Evolutionary conservation across 2,888 invertebrate genomes (phyloP), one percentile per base, ranked within the genome.

Genomic region (Parnassius orleans): DNA sequence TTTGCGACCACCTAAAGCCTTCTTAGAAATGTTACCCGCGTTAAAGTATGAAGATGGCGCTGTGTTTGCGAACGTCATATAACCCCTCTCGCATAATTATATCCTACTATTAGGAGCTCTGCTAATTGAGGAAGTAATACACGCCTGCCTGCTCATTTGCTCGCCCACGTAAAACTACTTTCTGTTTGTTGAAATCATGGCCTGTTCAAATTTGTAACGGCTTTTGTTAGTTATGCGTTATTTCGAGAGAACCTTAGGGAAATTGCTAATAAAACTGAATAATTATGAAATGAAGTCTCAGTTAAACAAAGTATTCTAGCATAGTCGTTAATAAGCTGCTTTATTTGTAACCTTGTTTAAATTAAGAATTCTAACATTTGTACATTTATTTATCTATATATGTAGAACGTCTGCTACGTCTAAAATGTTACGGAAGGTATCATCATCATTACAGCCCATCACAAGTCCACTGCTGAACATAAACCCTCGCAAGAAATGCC

Each of bases 1-100:
- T 90, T 90, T 90, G 89, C 84, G 89, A 88, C 90, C 90, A 90
- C 90, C 89, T 86, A 75, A 83, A 83, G 83, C 76, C 75, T 84
- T 85, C 85, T 82, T 78, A 80, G 83, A 80, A 81, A 63, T 67
- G 72, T 72, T 72, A 69, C 67, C 64, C 63, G 63, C 59, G 63
- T 60, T 59, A 67, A 60, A 67, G 65, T 66, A 64, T 65, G 62
- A 66, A 67, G 73, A 72, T 72, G 75, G 72, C 67, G 61, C 71
- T 66, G 65, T 80, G 74, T 82, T 81, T 81, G 76, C 73, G 60
- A 70, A 74, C 69, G 69, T 72, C 68, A 70, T 75, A 75, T 71
- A 77, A 74, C 72, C 69, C 74, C 74, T 70, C 74, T 68, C 63
- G 63, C 61, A 62, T 70, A 70, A 68, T 72, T 72, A 72, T 68